Evolutionary conservation across 2,888 invertebrate genomes (phyloP).

Genomic region (Neria commutata): DNA sequence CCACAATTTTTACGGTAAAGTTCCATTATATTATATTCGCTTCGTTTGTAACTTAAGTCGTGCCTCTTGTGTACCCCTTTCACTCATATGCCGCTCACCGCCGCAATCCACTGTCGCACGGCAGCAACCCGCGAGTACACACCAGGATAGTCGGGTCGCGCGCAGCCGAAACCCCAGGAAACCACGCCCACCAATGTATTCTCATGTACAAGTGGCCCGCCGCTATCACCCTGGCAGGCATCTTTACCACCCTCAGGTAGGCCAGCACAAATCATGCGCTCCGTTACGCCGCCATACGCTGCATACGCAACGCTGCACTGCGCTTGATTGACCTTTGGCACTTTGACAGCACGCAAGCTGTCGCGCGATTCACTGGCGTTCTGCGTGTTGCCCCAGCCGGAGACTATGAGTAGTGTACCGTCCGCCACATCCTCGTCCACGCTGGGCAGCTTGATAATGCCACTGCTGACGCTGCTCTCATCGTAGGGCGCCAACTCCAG

Average conservation of each 20-base stretch:
- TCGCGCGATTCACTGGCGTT: constrained; percentile 33
- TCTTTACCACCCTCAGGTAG: constrained; percentile 49
- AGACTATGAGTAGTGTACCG: constrained; percentile 45
- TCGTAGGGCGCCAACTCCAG: constrained; percentile 49
- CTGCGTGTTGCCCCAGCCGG: constrained; percentile 57
- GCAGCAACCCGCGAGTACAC: constrained; percentile 50
- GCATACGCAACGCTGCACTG: constrained; percentile 43
- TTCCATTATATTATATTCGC: too few species aligned
- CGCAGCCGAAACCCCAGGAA: constrained; percentile 58
- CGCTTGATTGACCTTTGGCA: constrained; percentile 48
- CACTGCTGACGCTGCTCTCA: constrained; percentile 33
- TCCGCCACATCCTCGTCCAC: constrained; percentile 41
- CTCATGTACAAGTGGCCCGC: constrained; percentile 49
- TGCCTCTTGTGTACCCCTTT: too few species aligned
- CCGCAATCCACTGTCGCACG: constrained; percentile 46
- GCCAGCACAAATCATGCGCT: constrained; percentile 56
- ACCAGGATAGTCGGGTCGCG: constrained; percentile 47
- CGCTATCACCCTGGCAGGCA: constrained; percentile 56
- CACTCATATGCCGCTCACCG: constrained; percentile 33
- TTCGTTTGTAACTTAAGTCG: too few species aligned
- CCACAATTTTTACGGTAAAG: too few species aligned
- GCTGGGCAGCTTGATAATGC: constrained; percentile 40
- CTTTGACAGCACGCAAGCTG: constrained; percentile 42
- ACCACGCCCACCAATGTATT: constrained; percentile 51
- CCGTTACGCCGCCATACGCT: constrained; percentile 42